Base-by-base conservation (phyloP, 2,888 invertebrate species). In the Drosophila greeni region DNA sequence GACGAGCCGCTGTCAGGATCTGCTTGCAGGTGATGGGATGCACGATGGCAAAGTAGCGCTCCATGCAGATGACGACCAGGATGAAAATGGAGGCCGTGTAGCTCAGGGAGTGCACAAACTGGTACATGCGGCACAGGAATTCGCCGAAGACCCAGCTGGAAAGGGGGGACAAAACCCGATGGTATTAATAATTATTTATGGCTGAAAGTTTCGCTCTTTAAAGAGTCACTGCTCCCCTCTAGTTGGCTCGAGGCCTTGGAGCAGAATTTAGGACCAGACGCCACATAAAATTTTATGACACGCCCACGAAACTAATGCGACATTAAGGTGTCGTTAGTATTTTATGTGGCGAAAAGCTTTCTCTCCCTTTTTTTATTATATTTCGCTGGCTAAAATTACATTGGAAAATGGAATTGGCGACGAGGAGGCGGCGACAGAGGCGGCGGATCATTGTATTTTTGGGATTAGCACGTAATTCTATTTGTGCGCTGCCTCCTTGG, bases 21-120 rank as follows among this genome's bases (percentile, higher is more conserved):
- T 94, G 94, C 85, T 95, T 94, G 87, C 95, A 95, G 36, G 94
- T 93, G 74, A 95, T 95, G 26, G 94, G 96, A 87, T 93, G 95
- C 82, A 94, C 95, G 83, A 94, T 95, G 49, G 95, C 96, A 85
- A 96, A 93, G 87, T 96, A 96, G 71, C 95, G 90, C 87, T 96
- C 96, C 48, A 94, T 93, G 85, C 95, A 95, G 70, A 96, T 95
- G 49, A 96, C 95, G 34, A 97, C 95, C 70, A 97, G 90, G 72
- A 97, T 96, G 85, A 96, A 93, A 80, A 96, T 95, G 18, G 97
- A 96, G 2, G 96, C 95, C 2, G 96, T 95, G 89, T 96, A 96
- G 87, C 96, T 95, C 74, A 97, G 90, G 14, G 95, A 94, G 87
- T 96, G 94, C 20, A 96, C 93, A 86, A 96, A 96, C 90, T 95